Base-by-base conservation (phyloP, 1,140 invertebrate genomes). In the Oedothorax gibbosus region DNA sequence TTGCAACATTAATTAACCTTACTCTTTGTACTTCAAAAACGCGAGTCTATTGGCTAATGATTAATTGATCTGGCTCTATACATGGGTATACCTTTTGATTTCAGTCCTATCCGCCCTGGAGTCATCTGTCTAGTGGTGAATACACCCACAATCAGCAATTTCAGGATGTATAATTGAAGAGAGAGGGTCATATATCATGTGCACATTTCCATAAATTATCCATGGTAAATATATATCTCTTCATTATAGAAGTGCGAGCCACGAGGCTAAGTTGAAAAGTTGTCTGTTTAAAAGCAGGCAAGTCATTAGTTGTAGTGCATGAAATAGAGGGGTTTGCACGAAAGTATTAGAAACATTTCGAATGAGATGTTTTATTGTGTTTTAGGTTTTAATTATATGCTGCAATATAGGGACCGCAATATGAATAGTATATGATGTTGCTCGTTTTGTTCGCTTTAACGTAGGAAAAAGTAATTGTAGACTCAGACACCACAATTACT, bases 141-240 rank as follows among this genome's bases (percentile, higher is more conserved):
- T 64, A 77, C 35, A 64, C n/a, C 56, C 56, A 15, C 62, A 12
- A 7, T 3, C 49, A 14, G 14, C 51, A n/a, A 65, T 77, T 64
- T 64, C 60, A 62, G 54, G 71, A 73, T 12, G 18, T 2, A 12
- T 10, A 77, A 65, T 64, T 77, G 35, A 64, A 64, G 75, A 64
- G 14, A 50, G 12, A n/a, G 57, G 57, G n/a, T 64, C n/a, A 77
- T 64, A 18, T n/a, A 77, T 77, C 75, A 51, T 51, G 14, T 15
- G 57, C 35, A n/a, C n/a, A 64, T 18, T 50, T 15, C 12, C 54
- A 65, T 77, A 64, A 77, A 65, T 77, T 77, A 77, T 77, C 7
- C 8, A 18, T 7, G 35, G n/a, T 64, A 51, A 64, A 64, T 76
- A n/a, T 50, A 76, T 62, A 10, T 62, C 62, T 35, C 35, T 62